These are phyloP conservation scores for Drosophila niveifrons DNA, from an alignment of 2,888 invertebrate genomes.

Conservation along the genomic window DNA sequence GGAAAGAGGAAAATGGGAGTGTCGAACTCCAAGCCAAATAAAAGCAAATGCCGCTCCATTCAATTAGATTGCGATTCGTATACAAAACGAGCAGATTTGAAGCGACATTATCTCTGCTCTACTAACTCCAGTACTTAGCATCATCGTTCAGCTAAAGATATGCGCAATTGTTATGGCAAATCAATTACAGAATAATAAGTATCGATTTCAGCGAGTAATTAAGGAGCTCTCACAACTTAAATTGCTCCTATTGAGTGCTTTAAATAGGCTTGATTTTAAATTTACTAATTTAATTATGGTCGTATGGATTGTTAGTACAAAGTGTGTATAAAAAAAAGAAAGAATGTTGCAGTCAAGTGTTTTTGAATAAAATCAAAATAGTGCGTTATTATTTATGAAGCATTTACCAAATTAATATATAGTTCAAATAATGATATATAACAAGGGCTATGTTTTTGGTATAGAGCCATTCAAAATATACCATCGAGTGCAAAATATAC, in stretches of 20 bases:
- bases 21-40: conserved; percentile 8
- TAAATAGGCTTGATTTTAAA: too few relatives aligned
- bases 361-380: too few relatives aligned
- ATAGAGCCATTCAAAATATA: too few relatives aligned
- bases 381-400: too few relatives aligned
- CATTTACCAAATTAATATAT: too few relatives aligned
- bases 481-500: too few relatives aligned
- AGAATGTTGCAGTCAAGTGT: too few relatives aligned
- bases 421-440: too few relatives aligned
- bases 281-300: too few relatives aligned
- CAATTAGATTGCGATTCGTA: conserved; percentile 46
- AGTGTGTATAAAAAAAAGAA: too few relatives aligned
- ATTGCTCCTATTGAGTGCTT: not conserved
- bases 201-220: not conserved
- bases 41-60: conserved; percentile 42
- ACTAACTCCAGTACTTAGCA: conserved; percentile 19
- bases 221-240: not conserved
- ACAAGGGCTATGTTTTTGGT: too few relatives aligned
- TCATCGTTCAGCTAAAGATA: conserved; percentile 24
- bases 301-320: too few relatives aligned
- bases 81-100: conserved; percentile 29
- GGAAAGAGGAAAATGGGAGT: not conserved
- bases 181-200: not conserved
- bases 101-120: conserved; percentile 40
- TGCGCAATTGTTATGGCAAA: conserved; percentile 12